Percentiles rank a stretch among this genome's conserved stretches.
Conservation (phyloP, 2,888 invertebrate species). For the Cantharis flavilabris region DNA sequence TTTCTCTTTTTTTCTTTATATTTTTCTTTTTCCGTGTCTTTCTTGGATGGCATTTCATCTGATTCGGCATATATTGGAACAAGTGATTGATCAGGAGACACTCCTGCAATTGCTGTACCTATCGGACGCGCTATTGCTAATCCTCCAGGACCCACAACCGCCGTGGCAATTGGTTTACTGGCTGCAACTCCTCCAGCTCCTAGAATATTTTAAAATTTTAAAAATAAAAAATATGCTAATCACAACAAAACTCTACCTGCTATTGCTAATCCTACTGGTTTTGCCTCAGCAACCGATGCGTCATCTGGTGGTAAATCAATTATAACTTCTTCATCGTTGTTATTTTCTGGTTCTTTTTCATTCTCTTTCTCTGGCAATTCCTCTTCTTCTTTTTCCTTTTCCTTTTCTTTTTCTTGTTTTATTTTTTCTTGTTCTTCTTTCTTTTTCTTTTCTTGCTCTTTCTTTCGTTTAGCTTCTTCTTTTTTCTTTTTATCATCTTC, state of each 20-base stretch:
- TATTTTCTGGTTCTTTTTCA: conserved; percentile 46
- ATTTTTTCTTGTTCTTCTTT: conserved; percentile 33
- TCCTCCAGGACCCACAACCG: conserved; percentile 71
- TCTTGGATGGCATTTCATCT: conserved; percentile 17
- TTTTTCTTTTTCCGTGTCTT: conserved; percentile 22
- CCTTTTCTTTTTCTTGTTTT: conserved; percentile 16
- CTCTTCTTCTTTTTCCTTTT: conserved; percentile 39
- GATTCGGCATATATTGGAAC: conserved; percentile 43
- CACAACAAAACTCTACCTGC: conserved; percentile 46
- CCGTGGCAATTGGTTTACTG: conserved; percentile 72
- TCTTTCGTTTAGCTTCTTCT: conserved; percentile 35
- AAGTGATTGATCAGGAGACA: conserved; percentile 59
- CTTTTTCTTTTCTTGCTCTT: conserved; percentile 38
- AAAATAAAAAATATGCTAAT: neutral
- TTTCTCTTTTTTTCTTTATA: conserved; percentile 30
- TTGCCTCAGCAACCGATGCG: conserved; percentile 74
- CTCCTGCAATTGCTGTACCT: conserved; percentile 76
- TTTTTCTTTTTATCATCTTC: conserved; percentile 36
- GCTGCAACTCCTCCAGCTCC: conserved; percentile 74
- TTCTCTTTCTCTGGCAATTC: conserved; percentile 41
- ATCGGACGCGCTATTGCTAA: conserved; percentile 72
- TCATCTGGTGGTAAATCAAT: conserved; percentile 62
- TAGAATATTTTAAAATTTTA: conserved; percentile 44
- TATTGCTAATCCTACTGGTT: conserved; percentile 66
- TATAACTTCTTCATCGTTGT: conserved; percentile 52